Conservation (phyloP, 2,797 vertebrate genomes). For the Garrulus glandarius region DNA sequence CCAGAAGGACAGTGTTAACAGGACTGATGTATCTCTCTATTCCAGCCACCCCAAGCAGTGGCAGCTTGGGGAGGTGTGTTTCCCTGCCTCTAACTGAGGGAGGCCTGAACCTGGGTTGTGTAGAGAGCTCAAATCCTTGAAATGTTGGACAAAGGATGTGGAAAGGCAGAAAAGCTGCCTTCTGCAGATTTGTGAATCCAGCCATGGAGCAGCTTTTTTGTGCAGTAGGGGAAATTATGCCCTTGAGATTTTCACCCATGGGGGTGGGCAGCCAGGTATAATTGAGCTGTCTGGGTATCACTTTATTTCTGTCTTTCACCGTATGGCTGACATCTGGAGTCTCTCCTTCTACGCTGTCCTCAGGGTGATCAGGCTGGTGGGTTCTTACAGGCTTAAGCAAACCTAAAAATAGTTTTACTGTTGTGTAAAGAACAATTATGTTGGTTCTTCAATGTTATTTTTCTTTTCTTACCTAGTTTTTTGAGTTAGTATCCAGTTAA, state of each 20-base stretch:
- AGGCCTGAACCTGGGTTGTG: neutral
- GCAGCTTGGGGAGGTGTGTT: neutral
- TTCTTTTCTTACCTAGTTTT: neutral
- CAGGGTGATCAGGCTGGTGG: slow-evolving; percentile 12
- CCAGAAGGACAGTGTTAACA: neutral
- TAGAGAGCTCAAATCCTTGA: neutral
- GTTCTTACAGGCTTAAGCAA: slow-evolving; percentile 3
- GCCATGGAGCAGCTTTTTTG: neutral
- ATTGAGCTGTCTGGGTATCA: neutral
- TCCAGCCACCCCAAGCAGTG: neutral
- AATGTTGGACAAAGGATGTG: neutral
- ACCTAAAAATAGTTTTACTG: slow-evolving; percentile 12
- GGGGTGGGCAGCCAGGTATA: slow-evolving; percentile 3
- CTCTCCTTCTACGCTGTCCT: neutral
- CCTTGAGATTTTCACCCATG: neutral
- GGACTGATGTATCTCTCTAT: neutral
- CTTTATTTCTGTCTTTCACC: slow-evolving; percentile 40
- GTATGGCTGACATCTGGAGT: slow-evolving; percentile 35
- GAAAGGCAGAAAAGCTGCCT: neutral
- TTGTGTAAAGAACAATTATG: neutral
- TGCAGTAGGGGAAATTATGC: neutral
- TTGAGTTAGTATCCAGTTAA: neutral
- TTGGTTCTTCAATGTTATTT: neutral
- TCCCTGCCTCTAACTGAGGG: neutral
- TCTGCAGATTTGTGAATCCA: neutral